Evolutionary conservation across 2,797 vertebrate species (phyloP), one percentile per base, ranked within the genome.

Genomic region (Lagorchestes hirsutus): DNA sequence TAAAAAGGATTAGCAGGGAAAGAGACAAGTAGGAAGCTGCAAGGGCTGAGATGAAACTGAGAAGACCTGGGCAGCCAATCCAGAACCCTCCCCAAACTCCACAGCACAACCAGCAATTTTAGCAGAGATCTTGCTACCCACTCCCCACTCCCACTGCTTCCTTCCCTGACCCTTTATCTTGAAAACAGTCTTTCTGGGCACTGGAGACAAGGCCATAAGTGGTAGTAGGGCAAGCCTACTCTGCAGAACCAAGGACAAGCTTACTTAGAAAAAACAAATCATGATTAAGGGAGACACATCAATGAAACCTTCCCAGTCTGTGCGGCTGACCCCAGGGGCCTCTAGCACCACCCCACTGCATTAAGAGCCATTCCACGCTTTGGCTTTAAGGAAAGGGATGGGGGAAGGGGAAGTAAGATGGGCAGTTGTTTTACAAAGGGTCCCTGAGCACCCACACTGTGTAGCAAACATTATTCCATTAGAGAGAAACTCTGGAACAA

Each of bases 1-100:
- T 40, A 82, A 95, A 97, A 90, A 92, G 94, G 95, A 94, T 94
- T 96, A 96, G 96, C 97, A 98, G 97, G 97, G 97, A 97, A 97
- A 93, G 93, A 96, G 94, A 96, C 93, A 95, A 97, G 92, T 90
- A 93, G 91, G 94, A 74, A 96, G 94, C 95, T 96, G 91, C 93
- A 92, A 40, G 74, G 94, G 62, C 92, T 92, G 93, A 87, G 16
- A 40, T 92, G 93, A 94, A 95, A 93, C 56, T 82, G 27, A 93
- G 11, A 55, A 74, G 92, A 91, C 50, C 67, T 0, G 46, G 59
- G 96, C 50, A 91, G 94, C 67, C 28, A 62, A 93, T 82, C 27
- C 31, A 57, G 55, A 55, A 52, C 50, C 92, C 34, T 93, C 67
- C 90, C 9, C 93, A 94, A 96, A 93, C 90, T 55, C 92, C 91